Evolutionary conservation across 2,113 vertebrate genomes (phyloP), one percentile per base, ranked within the genome.

Genomic region (Sinocyclocheilus anophthalmus): DNA sequence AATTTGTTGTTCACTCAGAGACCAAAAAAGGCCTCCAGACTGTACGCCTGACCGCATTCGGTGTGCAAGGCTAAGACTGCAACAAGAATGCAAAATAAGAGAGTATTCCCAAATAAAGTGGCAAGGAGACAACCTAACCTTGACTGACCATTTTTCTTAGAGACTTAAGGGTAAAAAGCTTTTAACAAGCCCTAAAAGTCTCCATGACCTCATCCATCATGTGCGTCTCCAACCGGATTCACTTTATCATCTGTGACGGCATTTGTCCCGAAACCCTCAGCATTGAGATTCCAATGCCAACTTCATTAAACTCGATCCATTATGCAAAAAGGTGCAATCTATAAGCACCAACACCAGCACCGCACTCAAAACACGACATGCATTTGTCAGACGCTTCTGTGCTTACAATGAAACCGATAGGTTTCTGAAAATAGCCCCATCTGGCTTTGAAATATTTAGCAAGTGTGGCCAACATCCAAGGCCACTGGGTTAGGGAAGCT

Each of bases 371-470:
- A 88, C 73, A 76, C 7, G 50, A 33, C 81, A 81, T 72, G 90
- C 87, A 90, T 92, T 84, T 90, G 42, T 90, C 89, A 89, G 89
- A 86, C 80, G 89, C 63, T 22, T 89, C 86, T 88, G 86, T 83
- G 65, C 88, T 91, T 87, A 81, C 86, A 91, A 90, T 84, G 92
- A 92, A 93, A 92, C 87, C 30, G 90, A 94, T 91, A 92, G 86
- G 89, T 73, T 87, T 83, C 91, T 87, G 83, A 92, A 93, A 94
- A 94, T 94, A 94, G 92, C 90, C 50, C 22, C 83, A 30, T 84
- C 67, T 53, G 39, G 87, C 90, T 89, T 87, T 94, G 83, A 94
- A 94, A 94, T 94, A 93, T 94, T 93, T 83, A 93, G 89, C 61
- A 45, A 89, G 90, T 82, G 79, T 86, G 89, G 87, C 87, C 72